These are phyloP conservation scores for Suricata suricatta DNA, from an alignment of 2,113 vertebrate genomes.

Conservation along the genomic window DNA sequence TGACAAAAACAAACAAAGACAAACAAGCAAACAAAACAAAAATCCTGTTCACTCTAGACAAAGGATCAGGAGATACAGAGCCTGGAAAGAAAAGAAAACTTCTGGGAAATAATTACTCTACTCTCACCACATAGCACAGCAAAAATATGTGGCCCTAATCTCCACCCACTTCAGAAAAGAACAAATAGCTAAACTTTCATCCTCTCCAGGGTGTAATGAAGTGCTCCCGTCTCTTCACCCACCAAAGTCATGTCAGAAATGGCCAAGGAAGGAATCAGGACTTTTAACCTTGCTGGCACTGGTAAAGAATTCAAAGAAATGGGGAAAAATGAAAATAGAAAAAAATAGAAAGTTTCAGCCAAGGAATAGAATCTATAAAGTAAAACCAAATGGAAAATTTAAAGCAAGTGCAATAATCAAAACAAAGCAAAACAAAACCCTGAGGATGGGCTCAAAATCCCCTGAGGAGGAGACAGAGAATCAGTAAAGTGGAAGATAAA, in stretches of 20 bases:
- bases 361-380: neutral
- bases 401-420: neutral
- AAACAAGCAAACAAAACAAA: neutral
- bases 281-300: neutral
- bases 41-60: neutral
- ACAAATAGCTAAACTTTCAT: neutral
- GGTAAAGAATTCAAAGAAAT: neutral
- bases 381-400: neutral
- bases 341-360: neutral
- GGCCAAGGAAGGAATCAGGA: neutral
- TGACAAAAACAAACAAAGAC: neutral
- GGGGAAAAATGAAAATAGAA: neutral
- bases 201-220: neutral
- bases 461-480: neutral
- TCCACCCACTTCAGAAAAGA: neutral
- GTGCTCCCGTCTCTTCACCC: neutral
- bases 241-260: neutral
- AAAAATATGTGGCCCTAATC: neutral
- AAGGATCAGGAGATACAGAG: neutral
- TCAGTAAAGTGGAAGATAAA: neutral
- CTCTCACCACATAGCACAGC: neutral
- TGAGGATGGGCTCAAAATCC: neutral
- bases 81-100: neutral
- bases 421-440: neutral
- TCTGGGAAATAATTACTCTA: neutral